phyloP scores from a whole-genome alignment of 2,113 vertebrate species.

The Symphodus melops region DNA sequence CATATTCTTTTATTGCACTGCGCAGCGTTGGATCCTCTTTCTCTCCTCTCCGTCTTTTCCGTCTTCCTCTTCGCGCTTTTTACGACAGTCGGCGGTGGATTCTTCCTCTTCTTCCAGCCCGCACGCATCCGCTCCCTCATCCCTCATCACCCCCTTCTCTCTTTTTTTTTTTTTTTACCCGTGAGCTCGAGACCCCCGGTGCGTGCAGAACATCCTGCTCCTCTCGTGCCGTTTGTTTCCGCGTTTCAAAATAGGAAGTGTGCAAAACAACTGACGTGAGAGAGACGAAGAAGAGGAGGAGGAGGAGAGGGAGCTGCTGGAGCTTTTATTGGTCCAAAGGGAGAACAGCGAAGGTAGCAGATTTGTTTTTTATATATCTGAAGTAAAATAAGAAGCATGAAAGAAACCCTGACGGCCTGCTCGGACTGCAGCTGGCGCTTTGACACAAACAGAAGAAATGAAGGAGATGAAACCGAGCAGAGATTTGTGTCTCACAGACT shows the following conservation, averaged over 20 bases:
- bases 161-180: not conserved
- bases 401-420: slow-evolving; percentile 25
- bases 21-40: slow-evolving; percentile 89
- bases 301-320: slow-evolving; percentile 7
- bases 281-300: slow-evolving; percentile 23
- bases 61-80: slow-evolving; percentile 75
- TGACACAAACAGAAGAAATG: slow-evolving; percentile 19
- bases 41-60: slow-evolving; percentile 43
- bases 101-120: slow-evolving; percentile 50
- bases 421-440: slow-evolving; percentile 36
- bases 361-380: not conserved
- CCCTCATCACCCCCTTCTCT: slow-evolving; percentile 72
- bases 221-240: slow-evolving; percentile 81
- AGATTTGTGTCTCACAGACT: slow-evolving; percentile 31
- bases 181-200: slow-evolving; percentile 61
- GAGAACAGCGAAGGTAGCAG: not conserved
- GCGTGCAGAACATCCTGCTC: slow-evolving; percentile 73
- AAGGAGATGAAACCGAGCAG: slow-evolving; percentile 15
- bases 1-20: slow-evolving; percentile 99
- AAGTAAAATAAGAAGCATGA: slow-evolving; percentile 45
- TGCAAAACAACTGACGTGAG: slow-evolving; percentile 66
- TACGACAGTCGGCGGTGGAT: slow-evolving; percentile 86
- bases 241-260: slow-evolving; percentile 70
- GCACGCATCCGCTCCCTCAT: slow-evolving; percentile 47
- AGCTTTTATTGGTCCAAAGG: slow-evolving; percentile 35